Evolutionary conservation across 23 tunicate genomes (phyloP).

Genomic region (Clavelina lepadiformis): DNA sequence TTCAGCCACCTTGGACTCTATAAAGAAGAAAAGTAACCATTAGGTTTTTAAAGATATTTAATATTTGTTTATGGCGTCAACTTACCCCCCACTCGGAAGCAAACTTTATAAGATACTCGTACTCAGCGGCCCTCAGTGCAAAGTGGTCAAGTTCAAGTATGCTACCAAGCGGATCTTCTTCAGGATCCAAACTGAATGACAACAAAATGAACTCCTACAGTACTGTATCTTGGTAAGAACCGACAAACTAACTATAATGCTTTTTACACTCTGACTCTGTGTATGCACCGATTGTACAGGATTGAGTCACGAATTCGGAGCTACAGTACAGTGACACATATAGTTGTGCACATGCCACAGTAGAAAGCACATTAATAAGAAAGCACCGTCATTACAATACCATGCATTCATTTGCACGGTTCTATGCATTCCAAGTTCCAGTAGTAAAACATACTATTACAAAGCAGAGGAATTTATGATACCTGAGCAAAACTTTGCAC

Average conservation of each 20-base stretch:
- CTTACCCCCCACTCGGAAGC: slow-evolving; percentile 73
- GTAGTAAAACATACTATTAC: too few relatives aligned
- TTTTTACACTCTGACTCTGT: too few relatives aligned
- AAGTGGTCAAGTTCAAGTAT: slow-evolving; percentile 51
- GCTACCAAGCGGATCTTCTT: slow-evolving; percentile 71
- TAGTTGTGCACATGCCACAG: neutral
- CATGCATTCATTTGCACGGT: too few relatives aligned
- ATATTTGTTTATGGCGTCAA: too few relatives aligned
- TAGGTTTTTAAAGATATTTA: too few relatives aligned
- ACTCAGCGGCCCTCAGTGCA: slow-evolving; percentile 61
- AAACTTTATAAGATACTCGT: slow-evolving; percentile 34
- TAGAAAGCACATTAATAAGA: neutral
- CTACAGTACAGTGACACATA: neutral
- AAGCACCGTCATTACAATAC: slow-evolving; percentile 1
- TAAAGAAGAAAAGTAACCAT: too few relatives aligned
- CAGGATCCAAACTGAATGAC: slow-evolving; percentile 78
- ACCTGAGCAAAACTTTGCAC: slow-evolving; percentile 72
- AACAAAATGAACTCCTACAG: too few relatives aligned
- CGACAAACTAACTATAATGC: neutral
- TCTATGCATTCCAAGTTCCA: too few relatives aligned
- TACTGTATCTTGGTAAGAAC: too few relatives aligned
- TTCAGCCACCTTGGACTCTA: neutral
- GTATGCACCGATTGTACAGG: too few relatives aligned
- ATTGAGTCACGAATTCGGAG: too few relatives aligned
- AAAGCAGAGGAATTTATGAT: too few relatives aligned